These are phyloP conservation scores for Ectemnius cavifrons DNA, from an alignment of 2,888 invertebrate species.

Conservation along the genomic window DNA sequence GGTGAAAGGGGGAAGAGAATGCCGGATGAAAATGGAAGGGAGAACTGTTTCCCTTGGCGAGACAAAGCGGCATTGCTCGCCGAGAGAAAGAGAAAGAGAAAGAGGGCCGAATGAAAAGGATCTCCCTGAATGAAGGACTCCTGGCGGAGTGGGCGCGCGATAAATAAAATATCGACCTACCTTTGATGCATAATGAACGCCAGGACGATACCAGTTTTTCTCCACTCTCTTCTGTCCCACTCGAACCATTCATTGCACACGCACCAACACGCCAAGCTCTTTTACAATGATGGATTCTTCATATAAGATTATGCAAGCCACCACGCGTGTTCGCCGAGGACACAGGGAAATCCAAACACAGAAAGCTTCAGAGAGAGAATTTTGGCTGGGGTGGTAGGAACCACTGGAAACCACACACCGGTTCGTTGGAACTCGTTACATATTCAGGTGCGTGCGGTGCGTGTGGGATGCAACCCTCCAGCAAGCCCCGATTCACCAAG, in stretches of 20 bases:
- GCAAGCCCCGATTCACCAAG: constrained; percentile 14
- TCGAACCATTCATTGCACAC: no score
- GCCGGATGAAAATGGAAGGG: constrained; percentile 29
- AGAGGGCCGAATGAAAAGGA: constrained; percentile 21
- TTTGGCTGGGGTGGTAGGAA: neutral
- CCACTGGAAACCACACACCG: neutral
- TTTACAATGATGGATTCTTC: no score
- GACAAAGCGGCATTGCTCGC: constrained; percentile 7
- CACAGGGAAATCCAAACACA: no score
- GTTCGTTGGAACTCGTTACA: constrained; percentile 27
- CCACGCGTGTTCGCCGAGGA: neutral
- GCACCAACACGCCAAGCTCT: no score
- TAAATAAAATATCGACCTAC: constrained; percentile 52
- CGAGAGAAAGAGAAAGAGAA: neutral
- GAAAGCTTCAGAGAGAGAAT: no score
- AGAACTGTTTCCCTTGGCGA: constrained; percentile 19
- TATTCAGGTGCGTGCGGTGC: constrained; percentile 30
- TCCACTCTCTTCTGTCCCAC: neutral
- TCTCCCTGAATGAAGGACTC: constrained; percentile 21
- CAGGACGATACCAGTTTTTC: neutral
- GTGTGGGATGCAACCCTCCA: constrained; percentile 1
- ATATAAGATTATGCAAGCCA: no score
- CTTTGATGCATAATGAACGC: neutral
- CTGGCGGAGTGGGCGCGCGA: constrained; percentile 41
- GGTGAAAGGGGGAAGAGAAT: constrained; percentile 2